Evolutionary conservation across 2,888 invertebrate genomes (phyloP).

Genomic region (Timema cristinae): DNA sequence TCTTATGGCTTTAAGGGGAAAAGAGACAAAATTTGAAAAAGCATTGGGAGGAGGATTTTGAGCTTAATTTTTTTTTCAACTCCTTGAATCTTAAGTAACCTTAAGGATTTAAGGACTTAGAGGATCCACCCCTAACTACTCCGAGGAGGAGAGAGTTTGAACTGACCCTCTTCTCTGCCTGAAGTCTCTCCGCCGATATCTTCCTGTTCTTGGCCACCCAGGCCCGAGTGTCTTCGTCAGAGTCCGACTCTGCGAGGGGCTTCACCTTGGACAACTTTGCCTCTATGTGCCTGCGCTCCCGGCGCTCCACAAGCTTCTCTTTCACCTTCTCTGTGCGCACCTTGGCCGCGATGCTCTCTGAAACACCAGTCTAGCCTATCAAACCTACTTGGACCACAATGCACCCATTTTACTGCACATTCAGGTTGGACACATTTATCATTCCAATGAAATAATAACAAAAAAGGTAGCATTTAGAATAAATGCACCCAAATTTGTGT

Average conservation of each 20-base stretch:
- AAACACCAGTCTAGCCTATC: slow-evolving; percentile 11
- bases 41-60: no score
- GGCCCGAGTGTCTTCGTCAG: slow-evolving; percentile 63
- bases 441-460: no score
- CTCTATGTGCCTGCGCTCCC: slow-evolving; percentile 75
- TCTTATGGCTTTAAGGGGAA: background rate
- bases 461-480: no score
- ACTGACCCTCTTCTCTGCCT: slow-evolving; percentile 76
- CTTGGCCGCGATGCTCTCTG: slow-evolving; percentile 65
- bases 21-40: no score
- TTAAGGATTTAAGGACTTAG: no score
- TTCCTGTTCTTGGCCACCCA: slow-evolving; percentile 84
- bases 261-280: slow-evolving; percentile 58
- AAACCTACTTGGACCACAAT: slow-evolving; percentile 4
- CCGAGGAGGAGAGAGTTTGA: no score
- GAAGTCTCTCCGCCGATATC: slow-evolving; percentile 70
- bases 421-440: no score
- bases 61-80: no score
- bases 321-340: slow-evolving; percentile 75
- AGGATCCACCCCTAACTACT: no score
- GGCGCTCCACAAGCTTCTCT: slow-evolving; percentile 70
- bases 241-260: slow-evolving; percentile 67
- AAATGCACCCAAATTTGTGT: no score
- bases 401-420: no score
- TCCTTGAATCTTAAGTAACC: no score